Evolutionary conservation across 1,140 invertebrate species (phyloP).

Genomic region (Dysdera silvatica): DNA sequence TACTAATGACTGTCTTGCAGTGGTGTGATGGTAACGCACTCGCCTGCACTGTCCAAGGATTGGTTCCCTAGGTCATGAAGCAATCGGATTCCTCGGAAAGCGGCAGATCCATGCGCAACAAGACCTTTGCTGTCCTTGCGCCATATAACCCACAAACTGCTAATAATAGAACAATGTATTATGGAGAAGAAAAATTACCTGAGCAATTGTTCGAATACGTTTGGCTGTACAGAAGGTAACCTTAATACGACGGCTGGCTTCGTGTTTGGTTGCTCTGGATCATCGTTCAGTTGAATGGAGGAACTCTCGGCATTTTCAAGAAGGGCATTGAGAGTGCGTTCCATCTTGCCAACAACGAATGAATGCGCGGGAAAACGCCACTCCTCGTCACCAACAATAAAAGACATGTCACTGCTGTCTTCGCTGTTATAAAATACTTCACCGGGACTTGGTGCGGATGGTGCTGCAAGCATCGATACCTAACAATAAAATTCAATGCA

Average conservation of each 20-base stretch:
- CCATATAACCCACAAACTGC: too few species aligned
- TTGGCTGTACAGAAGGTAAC: slow-evolving; percentile 52
- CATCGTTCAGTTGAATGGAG: slow-evolving; percentile 29
- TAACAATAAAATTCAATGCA: too few species aligned
- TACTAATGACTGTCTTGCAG: too few species aligned
- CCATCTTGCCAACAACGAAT: slow-evolving; percentile 47
- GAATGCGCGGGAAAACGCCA: slow-evolving; percentile 60
- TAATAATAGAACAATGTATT: too few species aligned
- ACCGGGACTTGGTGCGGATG: slow-evolving; percentile 30
- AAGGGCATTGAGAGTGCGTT: background rate
- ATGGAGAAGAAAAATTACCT: slow-evolving; percentile 48
- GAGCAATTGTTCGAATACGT: slow-evolving; percentile 60
- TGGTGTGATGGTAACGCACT: too few species aligned
- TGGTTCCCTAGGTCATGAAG: too few species aligned
- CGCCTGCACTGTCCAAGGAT: too few species aligned
- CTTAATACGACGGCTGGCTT: slow-evolving; percentile 32
- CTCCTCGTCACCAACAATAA: slow-evolving; percentile 54
- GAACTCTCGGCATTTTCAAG: slow-evolving; percentile 31
- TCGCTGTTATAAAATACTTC: slow-evolving; percentile 49
- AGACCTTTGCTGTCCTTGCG: too few species aligned
- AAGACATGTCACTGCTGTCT: slow-evolving; percentile 56
- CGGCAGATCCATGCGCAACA: too few species aligned
- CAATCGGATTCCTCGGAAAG: too few species aligned
- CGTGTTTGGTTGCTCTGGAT: slow-evolving; percentile 46
- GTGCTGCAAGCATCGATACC: background rate